These are phyloP conservation scores for Plestiodon gilberti DNA, from an alignment of 2,113 vertebrate genomes.

Conservation along the genomic window DNA sequence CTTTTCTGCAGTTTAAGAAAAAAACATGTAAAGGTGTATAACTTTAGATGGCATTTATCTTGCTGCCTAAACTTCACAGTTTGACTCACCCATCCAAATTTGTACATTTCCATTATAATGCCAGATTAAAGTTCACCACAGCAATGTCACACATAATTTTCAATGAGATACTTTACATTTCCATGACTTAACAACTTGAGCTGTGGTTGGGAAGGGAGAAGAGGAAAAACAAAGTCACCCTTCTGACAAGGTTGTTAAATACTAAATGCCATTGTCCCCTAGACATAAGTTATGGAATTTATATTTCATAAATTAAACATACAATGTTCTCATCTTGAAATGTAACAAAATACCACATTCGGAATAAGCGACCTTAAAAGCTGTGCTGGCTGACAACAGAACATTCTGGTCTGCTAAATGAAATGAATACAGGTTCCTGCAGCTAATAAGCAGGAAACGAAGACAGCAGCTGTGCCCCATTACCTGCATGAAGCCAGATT, in stretches of 20 bases:
- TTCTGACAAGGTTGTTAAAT: slow-evolving; percentile 20
- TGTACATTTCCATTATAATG: not conserved
- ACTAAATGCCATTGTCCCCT: slow-evolving; percentile 1
- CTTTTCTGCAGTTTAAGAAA: not conserved
- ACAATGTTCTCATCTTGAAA: not conserved
- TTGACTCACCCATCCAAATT: not conserved
- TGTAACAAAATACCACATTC: not conserved
- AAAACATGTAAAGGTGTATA: not conserved
- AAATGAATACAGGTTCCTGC: not conserved
- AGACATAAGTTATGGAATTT: too few species aligned
- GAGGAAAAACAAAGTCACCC: not conserved
- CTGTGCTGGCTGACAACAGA: not conserved
- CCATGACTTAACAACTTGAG: slow-evolving; percentile 1
- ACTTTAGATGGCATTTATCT: not conserved
- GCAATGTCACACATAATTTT: slow-evolving; percentile 5
- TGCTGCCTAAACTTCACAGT: not conserved
- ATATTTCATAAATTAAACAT: slow-evolving; percentile 28
- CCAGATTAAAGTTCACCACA: slow-evolving; percentile 13
- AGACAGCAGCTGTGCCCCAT: not conserved
- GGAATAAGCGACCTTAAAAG: not conserved
- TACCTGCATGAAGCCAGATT: slow-evolving; percentile 99
- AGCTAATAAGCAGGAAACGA: slow-evolving; percentile 30
- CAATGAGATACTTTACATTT: slow-evolving; percentile 17
- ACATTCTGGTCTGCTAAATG: slow-evolving; percentile 15
- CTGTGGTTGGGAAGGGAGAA: too few species aligned